These are phyloP conservation scores for Tinamus guttatus DNA, from an alignment of 2,113 vertebrate species.

Conservation along the genomic window DNA sequence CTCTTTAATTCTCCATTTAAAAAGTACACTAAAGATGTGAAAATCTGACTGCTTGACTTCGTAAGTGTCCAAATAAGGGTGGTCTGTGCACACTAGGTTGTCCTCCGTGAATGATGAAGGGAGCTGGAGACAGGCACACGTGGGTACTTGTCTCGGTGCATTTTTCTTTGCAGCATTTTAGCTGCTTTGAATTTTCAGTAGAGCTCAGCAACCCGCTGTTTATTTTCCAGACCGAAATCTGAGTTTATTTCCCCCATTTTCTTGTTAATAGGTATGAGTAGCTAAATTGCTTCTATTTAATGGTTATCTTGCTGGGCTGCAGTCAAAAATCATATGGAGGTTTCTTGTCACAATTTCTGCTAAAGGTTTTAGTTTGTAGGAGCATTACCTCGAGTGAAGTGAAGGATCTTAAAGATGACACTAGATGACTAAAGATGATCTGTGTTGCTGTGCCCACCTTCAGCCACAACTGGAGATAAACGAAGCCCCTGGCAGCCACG, in stretches of 20 bases:
- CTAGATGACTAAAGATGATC: too few species aligned
- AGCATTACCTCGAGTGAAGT: background rate
- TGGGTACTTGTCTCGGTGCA: background rate
- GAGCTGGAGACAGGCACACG: background rate
- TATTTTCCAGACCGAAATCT: background rate
- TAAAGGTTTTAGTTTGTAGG: background rate
- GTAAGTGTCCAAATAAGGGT: background rate
- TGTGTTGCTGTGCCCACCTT: background rate
- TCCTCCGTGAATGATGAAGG: fast-evolving
- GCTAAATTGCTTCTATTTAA: background rate
- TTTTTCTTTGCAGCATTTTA: background rate
- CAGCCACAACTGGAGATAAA: background rate
- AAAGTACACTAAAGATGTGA: background rate
- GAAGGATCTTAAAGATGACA: background rate
- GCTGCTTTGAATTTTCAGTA: background rate
- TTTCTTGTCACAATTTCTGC: background rate
- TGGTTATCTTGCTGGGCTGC: background rate
- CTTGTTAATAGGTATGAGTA: background rate
- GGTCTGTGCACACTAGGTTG: background rate
- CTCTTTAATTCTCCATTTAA: background rate
- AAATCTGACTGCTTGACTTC: too few species aligned
- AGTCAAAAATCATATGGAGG: fast-evolving
- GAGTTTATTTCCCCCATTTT: background rate
- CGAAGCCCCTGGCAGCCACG: background rate
- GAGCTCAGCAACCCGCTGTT: background rate